Conservation (phyloP, 2,888 invertebrate genomes). For the Darwinula stevensoni region DNA sequence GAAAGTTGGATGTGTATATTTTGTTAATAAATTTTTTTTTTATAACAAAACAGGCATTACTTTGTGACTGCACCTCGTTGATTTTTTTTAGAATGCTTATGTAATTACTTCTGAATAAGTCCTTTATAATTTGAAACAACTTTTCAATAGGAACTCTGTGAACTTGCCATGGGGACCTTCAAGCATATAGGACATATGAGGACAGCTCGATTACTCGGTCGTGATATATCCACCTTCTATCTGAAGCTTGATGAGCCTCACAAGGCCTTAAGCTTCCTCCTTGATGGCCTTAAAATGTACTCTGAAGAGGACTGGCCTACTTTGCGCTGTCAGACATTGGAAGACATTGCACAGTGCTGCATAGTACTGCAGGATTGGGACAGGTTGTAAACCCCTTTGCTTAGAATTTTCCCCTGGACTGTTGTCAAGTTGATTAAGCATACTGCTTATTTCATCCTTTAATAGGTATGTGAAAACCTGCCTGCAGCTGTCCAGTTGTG, state of each 20-base stretch:
- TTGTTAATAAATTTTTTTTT: no score
- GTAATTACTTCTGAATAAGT: not conserved
- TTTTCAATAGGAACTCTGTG: constrained; percentile 39
- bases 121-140: constrained; percentile 3
- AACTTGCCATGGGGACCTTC: constrained; percentile 80
- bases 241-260: constrained; percentile 52
- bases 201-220: constrained; percentile 51
- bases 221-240: constrained; percentile 68
- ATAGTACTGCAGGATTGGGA: not conserved
- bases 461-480: no score
- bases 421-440: no score
- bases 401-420: no score
- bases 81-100: no score
- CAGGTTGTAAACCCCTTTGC: no score
- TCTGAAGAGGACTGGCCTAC: constrained; percentile 62
- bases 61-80: no score
- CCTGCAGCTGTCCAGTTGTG: no score
- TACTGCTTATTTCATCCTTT: no score
- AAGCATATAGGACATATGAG: constrained; percentile 63
- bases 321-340: constrained; percentile 24
- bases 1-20: constrained; percentile 4
- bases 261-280: constrained; percentile 63
- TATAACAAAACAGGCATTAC: no score
- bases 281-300: constrained; percentile 55
- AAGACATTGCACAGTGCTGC: not conserved